phyloP scores from a whole-genome alignment of 2,797 vertebrate species.

The Peromyscus attwateri region DNA sequence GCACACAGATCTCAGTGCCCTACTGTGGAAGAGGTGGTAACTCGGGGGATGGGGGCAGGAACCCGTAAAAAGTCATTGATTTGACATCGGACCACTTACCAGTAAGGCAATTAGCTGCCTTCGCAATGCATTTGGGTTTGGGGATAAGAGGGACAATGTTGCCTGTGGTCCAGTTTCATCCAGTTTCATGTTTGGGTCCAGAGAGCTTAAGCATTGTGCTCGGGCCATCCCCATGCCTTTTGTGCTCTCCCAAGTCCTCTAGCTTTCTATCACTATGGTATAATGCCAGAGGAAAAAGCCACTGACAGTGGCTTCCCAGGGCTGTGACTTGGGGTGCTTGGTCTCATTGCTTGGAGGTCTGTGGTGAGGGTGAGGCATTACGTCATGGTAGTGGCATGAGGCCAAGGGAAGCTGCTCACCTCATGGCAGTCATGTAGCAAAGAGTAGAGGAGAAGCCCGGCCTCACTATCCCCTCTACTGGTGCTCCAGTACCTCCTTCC shows the following conservation, averaged over 20 bases:
- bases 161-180: neutral
- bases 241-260: neutral
- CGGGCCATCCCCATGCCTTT: accelerated
- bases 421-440: neutral
- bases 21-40: no score
- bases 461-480: neutral
- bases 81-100: accelerated
- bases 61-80: accelerated
- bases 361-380: no score
- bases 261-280: neutral
- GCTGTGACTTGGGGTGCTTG: neutral
- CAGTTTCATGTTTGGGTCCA: neutral
- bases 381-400: neutral
- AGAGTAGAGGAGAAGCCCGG: neutral
- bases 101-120: neutral
- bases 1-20: neutral
- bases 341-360: neutral
- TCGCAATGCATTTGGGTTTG: neutral
- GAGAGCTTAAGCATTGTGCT: neutral
- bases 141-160: neutral
- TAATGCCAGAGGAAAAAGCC: neutral
- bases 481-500: neutral
- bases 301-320: no score
- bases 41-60: accelerated
- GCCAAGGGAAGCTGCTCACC: neutral